Evolutionary conservation across 2,113 vertebrate genomes (phyloP), one percentile per base, ranked within the genome.

Genomic region (Chamaea fasciata): DNA sequence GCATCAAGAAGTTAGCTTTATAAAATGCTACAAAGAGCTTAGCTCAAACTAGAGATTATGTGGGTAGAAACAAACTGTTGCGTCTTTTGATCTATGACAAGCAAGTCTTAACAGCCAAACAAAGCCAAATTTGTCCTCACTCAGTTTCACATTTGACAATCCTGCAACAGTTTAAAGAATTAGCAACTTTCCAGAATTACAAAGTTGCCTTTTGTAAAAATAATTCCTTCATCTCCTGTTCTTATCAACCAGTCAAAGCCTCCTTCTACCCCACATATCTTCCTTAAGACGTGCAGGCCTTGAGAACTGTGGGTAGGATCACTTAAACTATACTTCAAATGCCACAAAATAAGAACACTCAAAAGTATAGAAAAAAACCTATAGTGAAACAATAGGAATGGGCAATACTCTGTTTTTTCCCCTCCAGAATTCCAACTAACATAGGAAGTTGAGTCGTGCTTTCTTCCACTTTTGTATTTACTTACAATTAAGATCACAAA

Each of bases 1-100:
- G 47, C 33, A 89, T 55, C 24, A 55, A 96, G 6, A 87, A 73
- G 18, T 92, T 89, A 83, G 42, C 67, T 81, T 90, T 59, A 65
- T 73, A 55, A 82, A 82, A 79, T 11, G 73, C 9, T 55, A 37
- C 23, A 35, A 62, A 10, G 9, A 90, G 9, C 23, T 39, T 75
- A 67, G 30, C 7, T 87, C 27, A 71, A 76, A 28, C 59, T 49
- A 83, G 30, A 75, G 31, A 81, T 60, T n/a, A 60, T 2, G 6
- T 35, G 15, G 13, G 19, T 55, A 86, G 22, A 80, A 83, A 49
- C 17, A 87, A 87, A 87, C 39, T 50, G 28, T 26, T 75, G 24
- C 21, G 56, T 63, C 31, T 87, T 94, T 20, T 74, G 33, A 88
- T 69, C 31, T 41, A 42, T 15, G 27, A 84, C 31, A 86, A 81